Evolutionary conservation across 2,888 invertebrate genomes (phyloP), one percentile per base, ranked within the genome.

Genomic region (Hirtodrosophila cameraria): DNA sequence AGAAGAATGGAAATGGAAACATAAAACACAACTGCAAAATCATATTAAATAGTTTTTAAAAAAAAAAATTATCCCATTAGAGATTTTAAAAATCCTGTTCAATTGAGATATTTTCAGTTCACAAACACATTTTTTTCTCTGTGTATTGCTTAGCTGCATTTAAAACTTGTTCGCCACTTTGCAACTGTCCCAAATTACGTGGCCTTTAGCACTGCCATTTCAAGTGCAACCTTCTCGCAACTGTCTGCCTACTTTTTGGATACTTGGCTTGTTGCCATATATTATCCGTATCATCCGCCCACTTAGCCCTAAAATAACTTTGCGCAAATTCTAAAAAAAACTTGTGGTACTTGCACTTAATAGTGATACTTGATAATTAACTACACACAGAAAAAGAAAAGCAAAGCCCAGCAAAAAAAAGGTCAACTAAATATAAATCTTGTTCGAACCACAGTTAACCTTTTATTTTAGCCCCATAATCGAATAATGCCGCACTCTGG

Each of bases 391-490:
- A 16, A 23, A 9, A 25, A 27, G 25, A 9, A 20, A 18, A 2
- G n/a, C 12, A 11, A 30, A n/a, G n/a, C n/a, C n/a, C n/a, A n/a
- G n/a, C n/a, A n/a, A n/a, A n/a, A n/a, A n/a, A 59, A 60, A 61
- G 57, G 57, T 55, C 61, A 57, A 20, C 57, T 61, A 61, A 57
- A 61, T 48, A 48, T 60, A 39, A 41, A 23, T 3, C 23, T 2
- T 6, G 23, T 8, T 23, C 23, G 6, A 54, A 43, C 23, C 35
- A n/a, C n/a, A 33, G 45, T 28, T 53, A 46, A 46, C 43, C 45
- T 27, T 45, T 52, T 46, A 12, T n/a, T 43, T 12, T 20, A 13
- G n/a, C n/a, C 2, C 30, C 43, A 18, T 53, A 43, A 53, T 53
- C 42, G 27, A 35, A 53, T 41, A n/a, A 16, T 27, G 1, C n/a